Percentiles rank a stretch among this genome's conserved stretches.
Evolutionary conservation across 2,797 vertebrate genomes (phyloP).

Genomic region (Halcyon badia): DNA sequence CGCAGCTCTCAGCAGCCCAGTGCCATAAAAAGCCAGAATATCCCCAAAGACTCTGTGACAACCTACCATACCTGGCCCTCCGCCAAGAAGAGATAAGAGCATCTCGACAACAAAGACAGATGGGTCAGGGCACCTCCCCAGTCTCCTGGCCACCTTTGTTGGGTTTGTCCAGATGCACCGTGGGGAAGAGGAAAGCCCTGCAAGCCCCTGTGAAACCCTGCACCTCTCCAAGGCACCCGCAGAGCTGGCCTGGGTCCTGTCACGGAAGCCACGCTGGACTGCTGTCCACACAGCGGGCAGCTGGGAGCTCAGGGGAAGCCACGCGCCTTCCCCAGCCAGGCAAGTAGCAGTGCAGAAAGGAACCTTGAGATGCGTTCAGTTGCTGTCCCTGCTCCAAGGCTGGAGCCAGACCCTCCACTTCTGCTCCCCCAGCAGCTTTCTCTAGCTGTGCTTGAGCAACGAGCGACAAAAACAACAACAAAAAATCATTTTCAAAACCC

Average conservation of each 20-base stretch:
- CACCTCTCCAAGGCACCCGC: fast-evolving
- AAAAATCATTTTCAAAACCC: fast-evolving
- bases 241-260: neutral
- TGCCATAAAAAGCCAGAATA: neutral
- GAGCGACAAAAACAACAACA: neutral
- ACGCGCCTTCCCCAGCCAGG: neutral
- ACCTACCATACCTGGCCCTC: neutral
- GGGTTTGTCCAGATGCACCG: neutral
- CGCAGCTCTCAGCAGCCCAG: neutral
- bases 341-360: fast-evolving
- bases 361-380: fast-evolving
- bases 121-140: neutral
- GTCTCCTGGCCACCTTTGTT: neutral
- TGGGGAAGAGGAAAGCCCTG: neutral
- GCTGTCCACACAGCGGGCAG: neutral
- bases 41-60: fast-evolving
- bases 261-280: fast-evolving
- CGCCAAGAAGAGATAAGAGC: neutral
- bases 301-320: neutral
- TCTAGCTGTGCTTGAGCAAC: neutral
- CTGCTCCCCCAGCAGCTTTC: neutral
- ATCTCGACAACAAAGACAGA: neutral
- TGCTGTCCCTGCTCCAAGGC: neutral
- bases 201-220: neutral
- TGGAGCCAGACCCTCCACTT: neutral